Percentiles rank a stretch among this genome's conserved stretches.
Evolutionary conservation across 2,797 vertebrate genomes (phyloP).

Genomic region (Cossypha dichroa): DNA sequence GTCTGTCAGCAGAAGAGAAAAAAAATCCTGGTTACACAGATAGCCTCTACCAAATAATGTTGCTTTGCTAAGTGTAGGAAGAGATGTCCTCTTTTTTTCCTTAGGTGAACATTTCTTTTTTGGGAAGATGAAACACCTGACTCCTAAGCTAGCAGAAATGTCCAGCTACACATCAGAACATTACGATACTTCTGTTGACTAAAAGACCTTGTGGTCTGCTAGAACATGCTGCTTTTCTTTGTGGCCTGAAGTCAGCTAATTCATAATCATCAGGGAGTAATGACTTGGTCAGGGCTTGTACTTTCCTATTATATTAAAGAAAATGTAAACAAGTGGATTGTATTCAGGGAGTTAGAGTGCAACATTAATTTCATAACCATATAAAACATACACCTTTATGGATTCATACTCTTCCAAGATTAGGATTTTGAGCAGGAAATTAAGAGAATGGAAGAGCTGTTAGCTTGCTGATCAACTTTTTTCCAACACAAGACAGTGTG

Average conservation of each 20-base stretch:
- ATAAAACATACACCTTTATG: background rate
- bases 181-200: background rate
- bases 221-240: background rate
- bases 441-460: background rate
- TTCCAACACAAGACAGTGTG: background rate
- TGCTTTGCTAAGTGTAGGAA: background rate
- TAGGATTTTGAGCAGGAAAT: background rate
- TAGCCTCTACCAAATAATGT: background rate
- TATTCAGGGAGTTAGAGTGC: background rate
- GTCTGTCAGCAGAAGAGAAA: background rate
- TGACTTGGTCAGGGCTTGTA: background rate
- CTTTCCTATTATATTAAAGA: background rate
- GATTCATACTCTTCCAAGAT: background rate
- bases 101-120: slow-evolving; percentile 13
- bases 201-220: background rate
- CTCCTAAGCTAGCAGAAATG: slow-evolving; percentile 24
- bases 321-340: background rate
- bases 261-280: background rate
- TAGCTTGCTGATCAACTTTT: background rate
- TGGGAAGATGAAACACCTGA: slow-evolving; percentile 12
- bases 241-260: slow-evolving; percentile 1
- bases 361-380: background rate
- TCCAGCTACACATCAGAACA: background rate
- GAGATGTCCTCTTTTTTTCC: background rate
- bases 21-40: background rate